Percentiles rank a stretch among this genome's conserved stretches.
These are phyloP conservation scores for Polylopha cassiicola DNA, from an alignment of 2,888 invertebrate species.

Conservation along the genomic window DNA sequence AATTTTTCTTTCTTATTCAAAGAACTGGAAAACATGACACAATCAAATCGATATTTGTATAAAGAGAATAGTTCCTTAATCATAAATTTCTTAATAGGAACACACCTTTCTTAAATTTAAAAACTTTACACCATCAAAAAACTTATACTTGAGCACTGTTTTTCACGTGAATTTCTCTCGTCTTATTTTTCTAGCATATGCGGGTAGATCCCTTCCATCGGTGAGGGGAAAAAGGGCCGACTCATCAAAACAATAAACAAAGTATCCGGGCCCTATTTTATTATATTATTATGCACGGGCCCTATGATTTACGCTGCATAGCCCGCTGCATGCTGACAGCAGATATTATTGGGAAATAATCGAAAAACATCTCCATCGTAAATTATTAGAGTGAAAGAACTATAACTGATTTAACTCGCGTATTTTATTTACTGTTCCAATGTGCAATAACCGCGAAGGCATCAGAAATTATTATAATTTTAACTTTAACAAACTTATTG, in stretches of 20 bases:
- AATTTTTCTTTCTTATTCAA: too few species aligned
- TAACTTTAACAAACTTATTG: too few species aligned
- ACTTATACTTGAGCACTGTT: conserved; percentile 21
- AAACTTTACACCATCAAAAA: conserved; percentile 1
- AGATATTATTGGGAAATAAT: conserved; percentile 13
- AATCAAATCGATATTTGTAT: too few species aligned
- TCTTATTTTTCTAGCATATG: conserved; percentile 61
- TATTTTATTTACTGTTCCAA: too few species aligned
- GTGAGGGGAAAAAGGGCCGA: conserved; percentile 62
- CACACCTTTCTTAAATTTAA: conserved; percentile 14
- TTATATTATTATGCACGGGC: conserved; percentile 73
- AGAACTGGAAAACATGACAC: too few species aligned
- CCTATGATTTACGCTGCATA: conserved; percentile 74
- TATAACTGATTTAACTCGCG: too few species aligned
- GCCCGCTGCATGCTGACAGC: conserved; percentile 39
- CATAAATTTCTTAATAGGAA: conserved; percentile 5
- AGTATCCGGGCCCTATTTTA: conserved; percentile 73
- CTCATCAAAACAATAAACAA: conserved; percentile 79
- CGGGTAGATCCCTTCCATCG: conserved; percentile 44
- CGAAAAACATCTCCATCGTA: too few species aligned
- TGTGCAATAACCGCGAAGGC: too few species aligned
- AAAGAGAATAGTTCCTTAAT: too few species aligned
- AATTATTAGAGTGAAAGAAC: too few species aligned
- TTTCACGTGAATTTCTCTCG: too few species aligned
- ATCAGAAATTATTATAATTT: too few species aligned